These are phyloP conservation scores for Agrotis clavis DNA, from an alignment of 2,888 invertebrate species.

Conservation along the genomic window DNA sequence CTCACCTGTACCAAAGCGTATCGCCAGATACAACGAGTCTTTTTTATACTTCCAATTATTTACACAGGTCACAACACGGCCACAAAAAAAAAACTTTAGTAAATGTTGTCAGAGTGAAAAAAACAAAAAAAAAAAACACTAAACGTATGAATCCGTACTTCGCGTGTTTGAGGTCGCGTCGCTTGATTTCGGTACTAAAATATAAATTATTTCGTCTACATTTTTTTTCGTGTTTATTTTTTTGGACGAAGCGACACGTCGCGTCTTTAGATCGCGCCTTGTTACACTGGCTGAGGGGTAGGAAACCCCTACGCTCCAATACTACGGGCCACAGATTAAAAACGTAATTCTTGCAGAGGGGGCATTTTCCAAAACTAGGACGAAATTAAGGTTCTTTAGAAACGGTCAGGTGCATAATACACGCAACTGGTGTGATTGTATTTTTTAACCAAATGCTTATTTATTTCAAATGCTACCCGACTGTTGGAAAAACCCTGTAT, in stretches of 20 bases:
- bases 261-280: conserved; percentile 70
- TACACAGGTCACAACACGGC: conserved; percentile 73
- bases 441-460: no score
- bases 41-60: conserved; percentile 52
- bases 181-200: conserved; percentile 60
- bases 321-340: conserved; percentile 83
- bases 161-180: conserved; percentile 50
- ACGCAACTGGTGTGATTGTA: no score
- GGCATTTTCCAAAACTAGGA: conserved; percentile 20
- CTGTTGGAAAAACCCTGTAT: no score
- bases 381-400: not conserved
- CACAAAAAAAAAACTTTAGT: conserved; percentile 59
- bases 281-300: conserved; percentile 83
- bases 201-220: conserved; percentile 75
- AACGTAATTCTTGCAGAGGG: conserved; percentile 46
- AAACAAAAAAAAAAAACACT: conserved; percentile 44
- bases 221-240: conserved; percentile 83
- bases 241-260: conserved; percentile 64
- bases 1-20: conserved; percentile 72
- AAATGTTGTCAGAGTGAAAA: conserved; percentile 37
- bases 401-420: no score
- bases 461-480: no score
- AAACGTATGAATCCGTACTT: conserved; percentile 25
- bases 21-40: conserved; percentile 60
- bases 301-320: conserved; percentile 82